These are phyloP conservation scores for Aurelia sp. DNA, from an alignment of 30 jellyfish, hydroid and myxozoan genomes.

Conservation along the genomic window DNA sequence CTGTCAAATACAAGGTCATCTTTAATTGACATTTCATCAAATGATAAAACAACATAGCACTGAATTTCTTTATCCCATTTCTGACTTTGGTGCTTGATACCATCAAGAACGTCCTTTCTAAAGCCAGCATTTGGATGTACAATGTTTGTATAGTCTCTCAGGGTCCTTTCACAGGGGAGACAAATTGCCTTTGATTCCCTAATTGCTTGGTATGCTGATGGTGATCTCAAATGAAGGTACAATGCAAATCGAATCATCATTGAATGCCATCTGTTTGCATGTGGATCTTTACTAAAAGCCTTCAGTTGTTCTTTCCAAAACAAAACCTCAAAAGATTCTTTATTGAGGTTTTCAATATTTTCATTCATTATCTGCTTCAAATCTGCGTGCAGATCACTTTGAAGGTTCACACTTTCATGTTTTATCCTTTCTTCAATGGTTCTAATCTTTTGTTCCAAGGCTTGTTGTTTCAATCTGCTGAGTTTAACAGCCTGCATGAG, in stretches of 20 bases:
- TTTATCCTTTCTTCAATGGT: conserved; percentile 4
- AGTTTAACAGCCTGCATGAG: conserved; percentile 42
- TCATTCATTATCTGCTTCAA: background rate
- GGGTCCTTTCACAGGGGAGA: conserved; percentile 30
- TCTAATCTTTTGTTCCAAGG: conserved; percentile 25
- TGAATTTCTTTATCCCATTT: conserved; percentile 22
- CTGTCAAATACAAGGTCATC: conserved; percentile 39
- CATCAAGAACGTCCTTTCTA: conserved; percentile 41
- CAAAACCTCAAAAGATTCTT: no score
- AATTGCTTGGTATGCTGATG: no score
- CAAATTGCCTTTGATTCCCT: no score
- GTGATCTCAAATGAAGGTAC: no score
- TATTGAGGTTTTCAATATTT: no score
- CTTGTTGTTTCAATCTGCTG: conserved; percentile 32
- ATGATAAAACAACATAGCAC: conserved; percentile 20
- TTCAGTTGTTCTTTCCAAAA: no score
- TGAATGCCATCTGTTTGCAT: no score
- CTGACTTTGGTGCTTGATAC: conserved; percentile 23
- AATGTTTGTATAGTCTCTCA: conserved; percentile 33
- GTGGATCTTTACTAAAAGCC: no score
- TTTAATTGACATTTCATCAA: conserved; percentile 51
- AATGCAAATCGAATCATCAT: no score
- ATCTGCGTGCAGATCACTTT: conserved; percentile 11
- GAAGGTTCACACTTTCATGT: conserved; percentile 23
- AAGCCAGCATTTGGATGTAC: conserved; percentile 61